phyloP scores from a whole-genome alignment of 2,113 vertebrate species.

The Pluvianellus socialis region DNA sequence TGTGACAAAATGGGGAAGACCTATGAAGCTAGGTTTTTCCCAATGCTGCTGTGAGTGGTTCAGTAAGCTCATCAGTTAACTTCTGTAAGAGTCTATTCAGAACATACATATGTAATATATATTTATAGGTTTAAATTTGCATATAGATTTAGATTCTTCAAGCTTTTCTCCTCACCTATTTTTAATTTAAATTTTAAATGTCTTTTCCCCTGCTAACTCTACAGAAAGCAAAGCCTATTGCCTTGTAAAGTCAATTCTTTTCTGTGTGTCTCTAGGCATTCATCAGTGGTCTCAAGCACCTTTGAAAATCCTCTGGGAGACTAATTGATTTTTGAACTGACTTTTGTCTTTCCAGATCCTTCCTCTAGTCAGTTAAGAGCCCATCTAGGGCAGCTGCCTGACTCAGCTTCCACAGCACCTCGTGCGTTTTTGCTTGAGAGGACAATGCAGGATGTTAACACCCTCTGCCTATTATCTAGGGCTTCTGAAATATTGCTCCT shows the following conservation, averaged over 20 bases:
- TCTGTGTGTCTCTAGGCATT: background rate
- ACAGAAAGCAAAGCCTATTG: background rate
- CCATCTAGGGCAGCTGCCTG: background rate
- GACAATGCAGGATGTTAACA: background rate
- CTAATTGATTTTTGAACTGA: background rate
- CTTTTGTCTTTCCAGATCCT: background rate
- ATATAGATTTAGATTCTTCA: background rate
- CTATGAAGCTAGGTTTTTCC: background rate
- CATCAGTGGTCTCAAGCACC: background rate
- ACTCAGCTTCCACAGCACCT: background rate
- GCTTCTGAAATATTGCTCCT: background rate
- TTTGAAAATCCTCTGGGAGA: background rate
- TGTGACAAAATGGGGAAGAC: background rate
- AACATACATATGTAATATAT: background rate
- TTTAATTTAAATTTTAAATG: background rate
- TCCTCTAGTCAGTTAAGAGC: background rate
- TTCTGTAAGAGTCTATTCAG: background rate
- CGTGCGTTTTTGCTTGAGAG: background rate
- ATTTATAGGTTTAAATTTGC: background rate
- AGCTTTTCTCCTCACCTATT: background rate
- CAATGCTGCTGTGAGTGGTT: background rate
- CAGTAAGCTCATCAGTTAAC: background rate
- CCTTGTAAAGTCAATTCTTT: background rate
- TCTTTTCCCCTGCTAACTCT: background rate
- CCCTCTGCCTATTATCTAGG: background rate